These are phyloP conservation scores for Luffia ferchaultella DNA, from an alignment of 2,888 invertebrate genomes.

Conservation along the genomic window DNA sequence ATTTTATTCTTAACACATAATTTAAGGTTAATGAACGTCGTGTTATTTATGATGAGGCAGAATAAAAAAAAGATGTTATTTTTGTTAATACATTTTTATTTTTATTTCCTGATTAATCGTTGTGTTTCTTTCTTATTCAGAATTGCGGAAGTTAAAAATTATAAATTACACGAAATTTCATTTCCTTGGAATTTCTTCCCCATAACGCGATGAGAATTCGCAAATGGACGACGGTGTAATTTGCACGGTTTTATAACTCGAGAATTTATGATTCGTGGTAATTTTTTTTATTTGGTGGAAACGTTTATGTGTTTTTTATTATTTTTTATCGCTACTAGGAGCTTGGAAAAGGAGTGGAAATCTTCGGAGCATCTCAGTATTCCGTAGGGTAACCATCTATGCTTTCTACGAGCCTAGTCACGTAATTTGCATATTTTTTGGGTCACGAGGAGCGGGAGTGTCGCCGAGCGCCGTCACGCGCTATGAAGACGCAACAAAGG, in stretches of 20 bases:
- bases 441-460: neutral
- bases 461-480: neutral
- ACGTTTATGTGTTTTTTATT: too few relatives aligned
- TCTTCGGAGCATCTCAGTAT: neutral
- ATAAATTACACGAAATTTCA: neutral
- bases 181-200: neutral
- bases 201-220: neutral
- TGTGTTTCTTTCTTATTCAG: neutral
- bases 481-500: constrained; percentile 32
- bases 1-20: too few relatives aligned
- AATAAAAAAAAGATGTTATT: too few relatives aligned
- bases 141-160: neutral
- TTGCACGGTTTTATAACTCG: neutral
- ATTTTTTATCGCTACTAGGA: too few relatives aligned
- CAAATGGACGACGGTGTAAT: neutral
- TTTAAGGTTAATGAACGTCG: too few relatives aligned
- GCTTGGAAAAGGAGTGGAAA: too few relatives aligned
- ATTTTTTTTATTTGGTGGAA: too few relatives aligned
- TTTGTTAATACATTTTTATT: too few relatives aligned
- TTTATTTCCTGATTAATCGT: too few relatives aligned
- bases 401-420: neutral
- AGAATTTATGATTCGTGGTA: neutral
- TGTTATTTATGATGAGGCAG: too few relatives aligned
- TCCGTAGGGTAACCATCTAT: neutral
- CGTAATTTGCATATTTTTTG: neutral